Percentiles rank a stretch among this genome's conserved stretches.
phyloP scores from a whole-genome alignment of 2,888 invertebrate genomes.

The Iselma pallidipennis region DNA sequence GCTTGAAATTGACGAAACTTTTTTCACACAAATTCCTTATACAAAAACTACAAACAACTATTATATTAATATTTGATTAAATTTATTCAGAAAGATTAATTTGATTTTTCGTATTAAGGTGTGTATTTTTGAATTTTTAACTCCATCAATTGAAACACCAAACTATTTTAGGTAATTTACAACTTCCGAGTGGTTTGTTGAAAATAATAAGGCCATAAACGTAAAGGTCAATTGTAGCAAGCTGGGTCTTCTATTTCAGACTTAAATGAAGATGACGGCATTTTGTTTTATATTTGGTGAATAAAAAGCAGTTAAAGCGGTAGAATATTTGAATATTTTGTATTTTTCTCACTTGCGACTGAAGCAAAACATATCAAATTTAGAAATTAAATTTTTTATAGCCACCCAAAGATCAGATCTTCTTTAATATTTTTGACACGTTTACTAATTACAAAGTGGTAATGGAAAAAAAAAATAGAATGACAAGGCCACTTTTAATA shows the following conservation, averaged over 20 bases:
- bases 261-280: slow-evolving; percentile 34
- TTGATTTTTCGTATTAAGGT: neutral
- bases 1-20: slow-evolving; percentile 17
- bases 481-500: slow-evolving; percentile 33
- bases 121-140: neutral
- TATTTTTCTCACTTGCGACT: slow-evolving; percentile 1
- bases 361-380: neutral
- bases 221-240: slow-evolving; percentile 26
- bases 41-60: neutral
- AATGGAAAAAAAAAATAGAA: slow-evolving; percentile 1
- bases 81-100: neutral
- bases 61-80: neutral
- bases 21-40: neutral
- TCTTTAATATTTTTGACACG: neutral
- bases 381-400: slow-evolving; percentile 6
- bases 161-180: slow-evolving; percentile 28
- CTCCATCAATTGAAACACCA: slow-evolving; percentile 3
- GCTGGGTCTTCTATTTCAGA: slow-evolving; percentile 20
- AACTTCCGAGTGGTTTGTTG: slow-evolving; percentile 30
- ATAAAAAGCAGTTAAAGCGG: slow-evolving; percentile 21
- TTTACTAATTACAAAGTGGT: neutral
- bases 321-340: slow-evolving; percentile 10
- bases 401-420: neutral
- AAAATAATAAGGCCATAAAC: slow-evolving; percentile 30
- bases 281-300: slow-evolving; percentile 32